Base-by-base conservation (phyloP, 2,797 vertebrate species). In the Sebastes diploproa region DNA sequence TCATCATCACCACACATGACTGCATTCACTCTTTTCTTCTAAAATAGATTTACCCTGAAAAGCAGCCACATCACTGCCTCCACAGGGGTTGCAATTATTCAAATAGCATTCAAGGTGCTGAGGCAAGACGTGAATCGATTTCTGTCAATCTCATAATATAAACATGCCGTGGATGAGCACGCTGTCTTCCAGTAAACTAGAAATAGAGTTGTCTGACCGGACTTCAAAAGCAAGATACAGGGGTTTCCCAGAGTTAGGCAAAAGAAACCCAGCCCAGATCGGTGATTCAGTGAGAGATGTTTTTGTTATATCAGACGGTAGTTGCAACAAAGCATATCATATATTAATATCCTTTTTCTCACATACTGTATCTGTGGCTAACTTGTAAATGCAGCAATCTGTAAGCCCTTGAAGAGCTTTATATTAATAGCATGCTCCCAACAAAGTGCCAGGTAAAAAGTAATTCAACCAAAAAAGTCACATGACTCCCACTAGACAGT, bases 1-100 rank as follows among this genome's bases (percentile, higher is more conserved):
- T 74, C 79, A 80, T 80, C 63, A 42, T n/a, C 60, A 50, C 55
- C 59, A 6, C 78, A 83, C 81, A 65, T 71, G 64, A 82, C 72
- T 60, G 16, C 29, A 68, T 73, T 73, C 52, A 54, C 72, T 77
- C 20, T 6, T 75, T 77, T 63, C 9, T 76, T 61, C n/a, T 2
- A 9, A 72, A 72, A 75, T 23, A 12, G 4, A 58, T 46, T 55
- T 22, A 50, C 3, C 59, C 8, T 52, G 11, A 61, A 82, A 72
- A 72, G 8, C 62, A 69, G 71, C 58, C 22, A 14, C 36, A 9
- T n/a, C 16, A 23, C 64, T 34, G 23, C 27, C 0, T 34, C 18
- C n/a, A 12, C 12, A 11, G 22, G 38, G 7, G 22, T 12, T 29
- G 7, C 5, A 27, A 34, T 61, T 27, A 60, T 55, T 32, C 34